Evolutionary conservation across 2,113 vertebrate species (phyloP), one percentile per base, ranked within the genome.

Genomic region (Lepus europaeus): DNA sequence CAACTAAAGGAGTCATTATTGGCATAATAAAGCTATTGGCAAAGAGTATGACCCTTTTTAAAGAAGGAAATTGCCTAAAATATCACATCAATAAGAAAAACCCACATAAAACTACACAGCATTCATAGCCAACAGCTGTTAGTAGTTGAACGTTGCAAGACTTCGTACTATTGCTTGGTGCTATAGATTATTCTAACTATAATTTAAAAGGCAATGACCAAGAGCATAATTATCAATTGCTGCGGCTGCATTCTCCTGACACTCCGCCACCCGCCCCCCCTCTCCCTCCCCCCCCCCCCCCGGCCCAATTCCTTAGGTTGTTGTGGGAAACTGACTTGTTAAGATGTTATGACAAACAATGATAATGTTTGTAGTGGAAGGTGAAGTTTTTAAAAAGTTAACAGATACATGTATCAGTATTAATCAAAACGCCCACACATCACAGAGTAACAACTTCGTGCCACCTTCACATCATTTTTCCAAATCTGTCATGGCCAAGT

Each of bases 81-180:
- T 96, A 97, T 39, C 95, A 93, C 94, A 96, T 95, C 97, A 96
- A 91, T 97, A 91, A 97, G 98, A 96, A 94, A 97, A 98, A 95
- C 66, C 82, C 85, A 96, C 91, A 77, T 81, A 85, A 96, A 98
- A 98, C 95, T 76, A 88, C 7, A 70, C 74, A 94, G 90, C 14
- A 77, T 80, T 68, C 96, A 56, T 31, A 96, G 95, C 87, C 72
- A 61, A 87, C 22, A 79, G 96, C 93, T 86, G 90, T 95, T 94
- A 73, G 93, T 87, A 97, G 93, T 96, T 94, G 76, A 95, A 79
- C 76, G 87, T 87, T 87, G 90, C 89, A 97, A 97, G 78, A 94
- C 85, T 85, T 95, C 96, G 87, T 72, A 97, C 79, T 53, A 66
- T 69, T 59, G 39, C 68, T 72, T 4, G 39, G 68, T 49, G 79